Conservation (phyloP, 2,113 vertebrate genomes). For the Thoracochromis brauschi region DNA sequence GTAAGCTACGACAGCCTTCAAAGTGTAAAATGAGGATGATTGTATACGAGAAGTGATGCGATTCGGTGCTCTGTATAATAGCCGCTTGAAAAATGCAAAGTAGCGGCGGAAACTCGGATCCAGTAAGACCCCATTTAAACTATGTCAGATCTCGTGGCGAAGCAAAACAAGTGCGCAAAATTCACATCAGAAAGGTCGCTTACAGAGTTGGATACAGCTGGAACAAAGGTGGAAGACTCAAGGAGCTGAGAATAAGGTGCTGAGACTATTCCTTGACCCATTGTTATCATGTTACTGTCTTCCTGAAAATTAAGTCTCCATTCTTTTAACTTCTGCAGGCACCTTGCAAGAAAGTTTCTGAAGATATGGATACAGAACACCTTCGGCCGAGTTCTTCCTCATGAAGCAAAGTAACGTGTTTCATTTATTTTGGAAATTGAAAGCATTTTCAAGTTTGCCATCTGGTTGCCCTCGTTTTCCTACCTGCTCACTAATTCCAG, state of each 20-base stretch:
- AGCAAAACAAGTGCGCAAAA: background rate
- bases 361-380: constrained; percentile 79
- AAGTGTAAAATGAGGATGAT: background rate
- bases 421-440: background rate
- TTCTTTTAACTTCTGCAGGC: constrained; percentile 56
- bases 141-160: background rate
- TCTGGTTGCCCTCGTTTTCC: background rate
- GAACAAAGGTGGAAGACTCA: constrained; percentile 72
- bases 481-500: background rate
- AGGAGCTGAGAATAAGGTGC: constrained; percentile 77
- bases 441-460: background rate
- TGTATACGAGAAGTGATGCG: background rate
- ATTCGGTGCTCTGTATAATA: background rate
- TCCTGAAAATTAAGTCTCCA: background rate
- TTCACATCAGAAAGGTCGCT: background rate
- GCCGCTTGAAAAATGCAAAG: constrained; percentile 1
- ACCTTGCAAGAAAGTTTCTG: constrained; percentile 85
- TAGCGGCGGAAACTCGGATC: background rate
- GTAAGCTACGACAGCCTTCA: background rate
- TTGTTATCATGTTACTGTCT: background rate
- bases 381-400: constrained; percentile 81
- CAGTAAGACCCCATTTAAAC: background rate
- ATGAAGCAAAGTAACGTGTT: constrained; percentile 75
- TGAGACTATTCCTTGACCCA: background rate
- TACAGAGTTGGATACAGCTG: constrained; percentile 49